Evolutionary conservation across 1,140 invertebrate genomes (phyloP).

Genomic region (Cydia strobilella): DNA sequence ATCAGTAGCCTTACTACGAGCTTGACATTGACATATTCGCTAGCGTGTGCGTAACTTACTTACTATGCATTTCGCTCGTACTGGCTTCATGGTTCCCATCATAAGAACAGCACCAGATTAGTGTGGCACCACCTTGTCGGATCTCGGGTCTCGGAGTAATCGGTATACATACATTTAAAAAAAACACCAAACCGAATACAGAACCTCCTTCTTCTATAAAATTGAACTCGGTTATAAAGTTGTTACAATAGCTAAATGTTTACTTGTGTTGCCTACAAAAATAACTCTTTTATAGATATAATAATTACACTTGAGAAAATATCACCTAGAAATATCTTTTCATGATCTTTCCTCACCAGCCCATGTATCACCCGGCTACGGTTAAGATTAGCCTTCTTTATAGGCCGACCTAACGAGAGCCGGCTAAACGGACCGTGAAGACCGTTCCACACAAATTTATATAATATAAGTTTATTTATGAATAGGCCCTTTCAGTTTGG

Average conservation of each 20-base stretch:
- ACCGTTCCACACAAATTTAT: conserved; percentile 29
- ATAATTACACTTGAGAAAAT: neutral
- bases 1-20: no score
- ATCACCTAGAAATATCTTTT: conserved; percentile 11
- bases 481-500: neutral
- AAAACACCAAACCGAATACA: no score
- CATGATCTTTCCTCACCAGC: conserved; percentile 4
- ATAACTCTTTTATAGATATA: neutral
- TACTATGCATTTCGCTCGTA: no score
- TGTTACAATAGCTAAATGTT: neutral
- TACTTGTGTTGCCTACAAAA: neutral
- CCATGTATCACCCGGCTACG: conserved; percentile 18
- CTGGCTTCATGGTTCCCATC: no score
- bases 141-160: no score
- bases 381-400: conserved; percentile 26
- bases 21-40: no score
- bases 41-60: no score
- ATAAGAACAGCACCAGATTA: no score
- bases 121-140: no score
- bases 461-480: conserved; percentile 33
- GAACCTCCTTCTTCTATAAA: no score
- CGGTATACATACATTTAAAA: no score
- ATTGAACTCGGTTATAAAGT: neutral
- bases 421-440: conserved; percentile 30
- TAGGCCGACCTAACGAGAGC: conserved; percentile 27